These are phyloP conservation scores for Hesperia comma DNA, from an alignment of 2,888 invertebrate species.

Conservation along the genomic window DNA sequence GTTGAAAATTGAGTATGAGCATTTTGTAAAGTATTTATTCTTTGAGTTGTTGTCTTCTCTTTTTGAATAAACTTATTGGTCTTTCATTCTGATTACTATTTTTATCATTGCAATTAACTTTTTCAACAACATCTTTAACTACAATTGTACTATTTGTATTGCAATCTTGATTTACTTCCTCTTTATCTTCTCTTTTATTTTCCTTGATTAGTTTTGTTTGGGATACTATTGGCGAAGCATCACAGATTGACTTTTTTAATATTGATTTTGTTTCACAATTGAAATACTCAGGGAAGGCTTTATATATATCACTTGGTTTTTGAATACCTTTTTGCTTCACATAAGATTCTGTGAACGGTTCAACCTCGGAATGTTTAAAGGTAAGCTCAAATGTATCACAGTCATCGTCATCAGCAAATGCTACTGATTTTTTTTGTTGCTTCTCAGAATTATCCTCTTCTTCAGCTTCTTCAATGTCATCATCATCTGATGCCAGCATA, in stretches of 20 bases:
- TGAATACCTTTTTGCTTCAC: constrained; percentile 60
- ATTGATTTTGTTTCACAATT: constrained; percentile 63
- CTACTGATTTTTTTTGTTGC: constrained; percentile 59
- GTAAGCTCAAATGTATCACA: constrained; percentile 65
- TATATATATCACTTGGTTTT: constrained; percentile 77
- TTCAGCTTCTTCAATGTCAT: constrained; percentile 46
- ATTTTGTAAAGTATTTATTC: constrained; percentile 38
- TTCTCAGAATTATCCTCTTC: constrained; percentile 40
- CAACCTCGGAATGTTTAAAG: constrained; percentile 65
- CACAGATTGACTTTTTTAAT: constrained; percentile 46
- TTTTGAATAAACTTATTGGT: constrained; percentile 73
- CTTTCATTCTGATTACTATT: constrained; percentile 50
- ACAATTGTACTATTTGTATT: constrained; percentile 52
- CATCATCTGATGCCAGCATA: constrained; percentile 54
- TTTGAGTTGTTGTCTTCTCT: constrained; percentile 65
- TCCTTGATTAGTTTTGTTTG: constrained; percentile 31
- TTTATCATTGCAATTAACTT: constrained; percentile 46
- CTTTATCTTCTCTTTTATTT: constrained; percentile 32
- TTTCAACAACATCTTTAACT: constrained; percentile 69
- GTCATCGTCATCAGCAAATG: constrained; percentile 71
- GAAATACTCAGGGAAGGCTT: constrained; percentile 58
- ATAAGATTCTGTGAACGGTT: constrained; percentile 54
- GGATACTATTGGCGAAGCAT: constrained; percentile 21
- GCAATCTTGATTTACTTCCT: constrained; percentile 6
- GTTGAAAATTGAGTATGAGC: too few relatives aligned